Conservation (phyloP, 2,797 vertebrate species). For the Sebastes kiyomatsui region DNA sequence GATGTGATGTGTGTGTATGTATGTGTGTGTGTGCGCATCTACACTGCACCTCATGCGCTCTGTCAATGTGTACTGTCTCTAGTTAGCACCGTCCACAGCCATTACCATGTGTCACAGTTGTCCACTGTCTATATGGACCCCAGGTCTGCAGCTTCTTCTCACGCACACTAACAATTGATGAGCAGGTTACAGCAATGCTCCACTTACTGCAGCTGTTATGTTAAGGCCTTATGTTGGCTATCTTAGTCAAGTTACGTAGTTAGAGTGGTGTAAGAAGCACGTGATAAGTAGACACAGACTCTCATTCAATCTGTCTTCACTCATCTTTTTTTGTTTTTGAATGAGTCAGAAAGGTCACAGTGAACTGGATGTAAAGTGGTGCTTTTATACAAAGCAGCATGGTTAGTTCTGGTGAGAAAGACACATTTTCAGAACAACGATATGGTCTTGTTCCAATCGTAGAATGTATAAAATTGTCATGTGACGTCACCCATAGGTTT, state of each 20-base stretch:
- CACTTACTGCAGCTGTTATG: background rate
- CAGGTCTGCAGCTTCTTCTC: conserved; percentile 80
- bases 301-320: background rate
- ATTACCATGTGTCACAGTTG: conserved; percentile 78
- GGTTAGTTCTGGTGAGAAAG: background rate
- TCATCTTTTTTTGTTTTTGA: background rate
- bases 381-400: background rate
- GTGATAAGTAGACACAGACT: background rate
- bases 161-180: conserved; percentile 42
- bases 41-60: background rate
- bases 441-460: background rate
- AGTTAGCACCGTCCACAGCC: conserved; percentile 72
- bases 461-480: background rate
- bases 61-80: conserved; percentile 50
- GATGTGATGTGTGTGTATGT: background rate
- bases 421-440: background rate
- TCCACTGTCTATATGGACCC: conserved; percentile 66
- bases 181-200: background rate
- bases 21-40: background rate
- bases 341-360: background rate
- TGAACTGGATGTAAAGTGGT: background rate
- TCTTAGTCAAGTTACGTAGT: background rate
- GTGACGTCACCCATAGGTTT: background rate
- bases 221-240: background rate
- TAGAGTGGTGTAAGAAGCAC: background rate